Conservation (phyloP, 1,140 invertebrate species). For the Agrypnia vestita region DNA sequence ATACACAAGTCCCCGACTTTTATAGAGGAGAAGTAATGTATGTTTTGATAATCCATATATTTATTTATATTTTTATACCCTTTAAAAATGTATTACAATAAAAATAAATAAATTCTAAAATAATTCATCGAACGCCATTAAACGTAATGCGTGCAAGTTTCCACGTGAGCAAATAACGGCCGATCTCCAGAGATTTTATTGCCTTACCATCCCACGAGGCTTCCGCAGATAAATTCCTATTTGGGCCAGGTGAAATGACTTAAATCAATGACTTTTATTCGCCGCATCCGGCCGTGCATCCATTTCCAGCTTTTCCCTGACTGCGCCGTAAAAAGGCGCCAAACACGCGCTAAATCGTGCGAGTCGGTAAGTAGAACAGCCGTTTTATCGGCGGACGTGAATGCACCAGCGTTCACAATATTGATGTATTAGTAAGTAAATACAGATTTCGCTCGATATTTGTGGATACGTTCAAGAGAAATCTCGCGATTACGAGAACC, state of each 20-base stretch:
- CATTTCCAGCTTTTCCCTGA: neutral
- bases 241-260: conserved; percentile 45
- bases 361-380: conserved; percentile 15
- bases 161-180: neutral
- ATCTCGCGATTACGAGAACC: too few species aligned
- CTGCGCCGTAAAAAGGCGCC: neutral
- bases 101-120: too few species aligned
- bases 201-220: neutral
- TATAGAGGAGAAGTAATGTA: too few species aligned
- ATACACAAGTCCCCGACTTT: too few species aligned
- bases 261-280: conserved; percentile 46
- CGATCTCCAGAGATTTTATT: neutral
- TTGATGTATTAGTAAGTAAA: too few species aligned
- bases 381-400: neutral
- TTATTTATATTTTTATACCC: too few species aligned
- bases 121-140: neutral
- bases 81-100: too few species aligned
- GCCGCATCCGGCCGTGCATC: neutral
- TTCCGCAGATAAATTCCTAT: conserved; percentile 50
- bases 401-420: neutral
- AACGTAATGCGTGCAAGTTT: neutral
- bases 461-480: too few species aligned
- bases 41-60: too few species aligned
- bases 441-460: too few species aligned
- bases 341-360: too few species aligned